Percentiles rank a stretch among this genome's conserved stretches.
These are phyloP conservation scores for Bradynema listronoti DNA, from an alignment of 1,140 invertebrate genomes.

Conservation along the genomic window DNA sequence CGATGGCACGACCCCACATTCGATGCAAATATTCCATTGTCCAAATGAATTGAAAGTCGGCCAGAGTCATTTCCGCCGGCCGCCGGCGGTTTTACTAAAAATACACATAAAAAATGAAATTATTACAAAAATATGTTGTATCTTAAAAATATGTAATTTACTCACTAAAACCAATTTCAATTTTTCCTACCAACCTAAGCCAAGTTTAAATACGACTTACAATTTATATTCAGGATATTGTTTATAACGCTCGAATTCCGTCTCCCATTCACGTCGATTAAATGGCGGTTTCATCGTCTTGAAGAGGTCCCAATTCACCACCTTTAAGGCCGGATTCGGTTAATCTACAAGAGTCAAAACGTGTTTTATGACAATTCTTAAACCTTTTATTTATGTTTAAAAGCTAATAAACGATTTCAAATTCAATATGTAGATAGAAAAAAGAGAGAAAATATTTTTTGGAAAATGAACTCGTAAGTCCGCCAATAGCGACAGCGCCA, in stretches of 20 bases:
- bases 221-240: conserved; percentile 92
- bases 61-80: conserved; percentile 70
- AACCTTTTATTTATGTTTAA: too few relatives aligned
- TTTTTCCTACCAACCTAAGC: too few relatives aligned
- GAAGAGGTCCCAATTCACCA: conserved; percentile 88
- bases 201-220: too few relatives aligned
- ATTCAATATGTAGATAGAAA: background rate
- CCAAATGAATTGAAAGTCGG: conserved; percentile 95
- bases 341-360: conserved; percentile 74
- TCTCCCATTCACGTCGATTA: conserved; percentile 73
- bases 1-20: conserved; percentile 88
- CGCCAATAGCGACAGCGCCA: conserved; percentile 62
- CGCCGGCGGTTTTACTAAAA: conserved; percentile 41
- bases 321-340: conserved; percentile 94
- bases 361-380: too few relatives aligned
- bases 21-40: conserved; percentile 95
- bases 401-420: background rate
- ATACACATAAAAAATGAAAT: conserved; percentile 4
- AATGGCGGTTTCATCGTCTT: conserved; percentile 79
- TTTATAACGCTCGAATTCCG: conserved; percentile 86
- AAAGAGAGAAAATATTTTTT: background rate
- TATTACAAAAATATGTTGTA: background rate
- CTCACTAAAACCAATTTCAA: background rate
- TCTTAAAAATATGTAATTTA: background rate
- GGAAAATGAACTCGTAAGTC: conserved; percentile 63